These are phyloP conservation scores for Coptodon rendalli DNA, from an alignment of 2,113 vertebrate genomes.

Conservation along the genomic window DNA sequence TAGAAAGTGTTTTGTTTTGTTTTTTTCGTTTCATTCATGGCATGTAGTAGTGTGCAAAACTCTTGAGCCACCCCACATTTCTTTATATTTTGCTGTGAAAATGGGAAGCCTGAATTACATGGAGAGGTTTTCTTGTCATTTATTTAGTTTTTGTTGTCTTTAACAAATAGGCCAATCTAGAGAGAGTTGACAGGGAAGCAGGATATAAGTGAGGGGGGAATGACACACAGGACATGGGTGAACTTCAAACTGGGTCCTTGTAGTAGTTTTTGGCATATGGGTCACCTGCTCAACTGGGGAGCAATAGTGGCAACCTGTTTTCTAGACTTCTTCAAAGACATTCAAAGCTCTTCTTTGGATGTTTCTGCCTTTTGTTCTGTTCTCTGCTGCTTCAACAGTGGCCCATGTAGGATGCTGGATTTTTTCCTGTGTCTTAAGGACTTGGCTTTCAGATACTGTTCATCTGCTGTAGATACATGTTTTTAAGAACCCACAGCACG, in stretches of 20 bases:
- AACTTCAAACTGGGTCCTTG: neutral
- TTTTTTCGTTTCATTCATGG: neutral
- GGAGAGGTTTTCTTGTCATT: neutral
- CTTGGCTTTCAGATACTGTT: neutral
- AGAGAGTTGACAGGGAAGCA: neutral
- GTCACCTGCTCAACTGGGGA: neutral
- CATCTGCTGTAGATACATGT: neutral
- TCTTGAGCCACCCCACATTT: neutral
- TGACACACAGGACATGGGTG: neutral
- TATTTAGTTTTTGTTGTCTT: neutral
- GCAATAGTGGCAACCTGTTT: neutral
- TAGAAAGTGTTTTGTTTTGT: neutral
- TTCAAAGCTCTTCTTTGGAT: neutral
- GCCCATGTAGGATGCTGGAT: neutral
- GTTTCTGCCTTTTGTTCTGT: neutral
- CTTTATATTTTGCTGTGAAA: neutral
- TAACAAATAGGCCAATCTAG: neutral
- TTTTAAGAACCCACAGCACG: neutral
- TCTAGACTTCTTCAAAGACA: neutral
- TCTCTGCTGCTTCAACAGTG: neutral
- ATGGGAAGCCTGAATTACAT: fast-evolving
- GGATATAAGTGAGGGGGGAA: neutral
- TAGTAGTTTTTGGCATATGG: neutral
- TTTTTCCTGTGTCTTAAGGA: neutral
- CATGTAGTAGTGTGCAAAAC: neutral